Evolutionary conservation across 2,797 vertebrate genomes (phyloP).

Genomic region (Loris lydekkerianus): DNA sequence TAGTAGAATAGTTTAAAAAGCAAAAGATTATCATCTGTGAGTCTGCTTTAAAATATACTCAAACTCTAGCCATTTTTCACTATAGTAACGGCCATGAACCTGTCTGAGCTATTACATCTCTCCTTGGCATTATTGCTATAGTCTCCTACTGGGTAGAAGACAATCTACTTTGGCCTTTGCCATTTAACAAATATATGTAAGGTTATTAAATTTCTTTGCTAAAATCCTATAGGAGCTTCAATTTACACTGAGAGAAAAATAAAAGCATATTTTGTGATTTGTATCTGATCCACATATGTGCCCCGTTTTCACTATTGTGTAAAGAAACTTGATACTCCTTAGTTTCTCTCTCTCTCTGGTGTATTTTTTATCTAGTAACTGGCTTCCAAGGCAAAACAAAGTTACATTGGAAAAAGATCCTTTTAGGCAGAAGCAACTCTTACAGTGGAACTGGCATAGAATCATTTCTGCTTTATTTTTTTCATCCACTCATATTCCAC

Average conservation of each 20-base stretch:
- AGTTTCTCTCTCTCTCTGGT: background rate
- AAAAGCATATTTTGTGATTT: background rate
- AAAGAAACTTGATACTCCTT: background rate
- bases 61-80: background rate
- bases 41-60: background rate
- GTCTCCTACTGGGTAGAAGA: background rate
- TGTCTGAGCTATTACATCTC: background rate
- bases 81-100: background rate
- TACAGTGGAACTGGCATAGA: background rate
- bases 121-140: background rate
- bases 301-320: background rate
- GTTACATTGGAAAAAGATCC: background rate
- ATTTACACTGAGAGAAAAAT: background rate
- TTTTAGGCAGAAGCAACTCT: background rate
- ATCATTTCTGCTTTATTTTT: background rate
- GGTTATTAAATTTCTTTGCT: background rate
- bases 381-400: background rate
- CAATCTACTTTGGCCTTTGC: too few relatives aligned
- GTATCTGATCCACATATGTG: background rate
- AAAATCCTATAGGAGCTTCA: background rate
- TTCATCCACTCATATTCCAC: background rate
- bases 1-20: background rate
- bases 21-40: background rate
- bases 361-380: too few relatives aligned
- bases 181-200: background rate